Evolutionary conservation across 1,140 invertebrate species (phyloP), one percentile per base, ranked within the genome.

Genomic region (Tetramorium alpestre): DNA sequence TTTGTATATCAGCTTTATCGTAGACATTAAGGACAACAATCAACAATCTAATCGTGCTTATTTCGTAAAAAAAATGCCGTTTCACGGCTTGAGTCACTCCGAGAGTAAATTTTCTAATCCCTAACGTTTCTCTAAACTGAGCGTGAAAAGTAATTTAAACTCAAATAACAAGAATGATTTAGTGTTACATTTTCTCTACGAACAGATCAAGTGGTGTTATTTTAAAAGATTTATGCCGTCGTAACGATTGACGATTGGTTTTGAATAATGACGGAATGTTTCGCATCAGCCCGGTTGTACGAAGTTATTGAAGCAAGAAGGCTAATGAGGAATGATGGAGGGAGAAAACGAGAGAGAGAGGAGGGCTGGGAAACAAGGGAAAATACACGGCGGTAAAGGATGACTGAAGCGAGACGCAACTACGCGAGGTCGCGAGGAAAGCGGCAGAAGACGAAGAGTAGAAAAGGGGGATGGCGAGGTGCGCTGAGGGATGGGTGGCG

Each of bases 381-480:
- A 88, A 22, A 89, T 64, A 91, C 84, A 90, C 76, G 87, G 89
- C 87, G 88, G 78, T 58, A 65, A 73, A 73, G 67, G 22, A 72
- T 82, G 49, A 62, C 28, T 33, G 25, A n/a, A 67, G 56, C 41
- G 65, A 81, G 78, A 81, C 64, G 47, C 64, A 75, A 54, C 41
- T 82, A 82, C 41, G 67, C 67, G 80, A 82, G 80, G 80, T 84
- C 54, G 80, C 54, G 54, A 84, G 80, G 25, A 72, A 75, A 84
- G 54, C 38, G 41, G 67, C 28, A 62, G 41, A 84, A 84, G 54
- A 84, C 54, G 54, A 49, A 38, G 69, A 41, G 51, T 89, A 84
- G 87, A 86, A 89, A 85, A 70, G 54, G 87, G 80, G 80, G 58
- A 58, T 25, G 65, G 80, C 81, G 72, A 51, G 60, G 18, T 47